These are phyloP conservation scores for Xyliphius kryptos DNA, from an alignment of 2,113 vertebrate species.

Conservation along the genomic window DNA sequence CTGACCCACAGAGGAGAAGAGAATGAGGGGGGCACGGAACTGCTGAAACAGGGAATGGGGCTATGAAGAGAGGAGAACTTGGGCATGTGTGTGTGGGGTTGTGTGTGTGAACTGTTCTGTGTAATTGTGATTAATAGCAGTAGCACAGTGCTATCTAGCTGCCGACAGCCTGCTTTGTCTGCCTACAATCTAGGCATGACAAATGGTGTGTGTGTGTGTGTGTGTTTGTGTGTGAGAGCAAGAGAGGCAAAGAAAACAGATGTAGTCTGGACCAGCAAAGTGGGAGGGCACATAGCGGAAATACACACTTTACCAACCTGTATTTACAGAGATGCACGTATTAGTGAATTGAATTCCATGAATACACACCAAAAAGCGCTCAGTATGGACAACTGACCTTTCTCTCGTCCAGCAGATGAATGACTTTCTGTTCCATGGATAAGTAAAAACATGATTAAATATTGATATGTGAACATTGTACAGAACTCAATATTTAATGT, in stretches of 20 bases:
- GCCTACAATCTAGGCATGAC: slow-evolving; percentile 92
- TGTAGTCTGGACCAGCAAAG: slow-evolving; percentile 88
- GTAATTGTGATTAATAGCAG: slow-evolving; percentile 99
- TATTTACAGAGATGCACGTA: slow-evolving; percentile 61
- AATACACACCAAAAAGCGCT: background rate
- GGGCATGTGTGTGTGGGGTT: slow-evolving; percentile 39
- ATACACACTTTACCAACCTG: slow-evolving; percentile 76
- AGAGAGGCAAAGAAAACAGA: slow-evolving; percentile 78
- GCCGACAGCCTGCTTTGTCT: slow-evolving; percentile 92
- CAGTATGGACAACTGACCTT: too few relatives aligned
- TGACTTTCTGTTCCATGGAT: too few relatives aligned
- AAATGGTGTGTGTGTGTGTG: slow-evolving; percentile 83
- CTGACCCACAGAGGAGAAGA: too few relatives aligned
- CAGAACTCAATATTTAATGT: too few relatives aligned
- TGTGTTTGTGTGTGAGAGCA: slow-evolving; percentile 71
- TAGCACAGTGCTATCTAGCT: slow-evolving; percentile 83
- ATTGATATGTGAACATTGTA: too few relatives aligned
- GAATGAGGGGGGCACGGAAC: too few relatives aligned
- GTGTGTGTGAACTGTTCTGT: slow-evolving; percentile 65
- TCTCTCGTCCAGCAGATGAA: too few relatives aligned
- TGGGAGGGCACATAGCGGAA: slow-evolving; percentile 71
- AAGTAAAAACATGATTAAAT: too few relatives aligned
- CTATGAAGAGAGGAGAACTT: too few relatives aligned
- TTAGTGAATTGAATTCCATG: too few relatives aligned
- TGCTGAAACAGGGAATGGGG: too few relatives aligned